A percentile compares a stretch with the other conserved stretches of the same genome.
These are phyloP conservation scores for Prionailurus bengalensis DNA, from an alignment of 2,113 vertebrate genomes.

Conservation along the genomic window DNA sequence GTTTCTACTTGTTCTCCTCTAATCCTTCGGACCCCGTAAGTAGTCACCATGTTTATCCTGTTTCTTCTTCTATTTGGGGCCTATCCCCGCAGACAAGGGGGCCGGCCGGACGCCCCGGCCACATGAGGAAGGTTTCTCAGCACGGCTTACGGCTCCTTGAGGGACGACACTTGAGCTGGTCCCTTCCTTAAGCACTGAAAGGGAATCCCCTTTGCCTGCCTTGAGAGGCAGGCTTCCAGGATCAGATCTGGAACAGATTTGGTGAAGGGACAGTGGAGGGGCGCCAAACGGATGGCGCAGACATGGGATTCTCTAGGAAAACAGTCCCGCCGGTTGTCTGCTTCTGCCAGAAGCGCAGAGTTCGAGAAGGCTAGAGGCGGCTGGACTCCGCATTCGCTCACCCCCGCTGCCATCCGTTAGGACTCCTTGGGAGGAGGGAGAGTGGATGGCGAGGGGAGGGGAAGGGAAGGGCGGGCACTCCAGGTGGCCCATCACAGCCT, in stretches of 20 bases:
- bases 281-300: background rate
- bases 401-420: background rate
- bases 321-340: background rate
- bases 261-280: background rate
- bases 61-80: background rate
- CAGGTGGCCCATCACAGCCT: accelerated
- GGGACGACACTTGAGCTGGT: background rate
- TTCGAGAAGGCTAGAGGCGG: background rate
- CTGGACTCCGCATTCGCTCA: accelerated
- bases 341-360: background rate
- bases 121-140: background rate
- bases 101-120: accelerated
- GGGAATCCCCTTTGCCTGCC: background rate
- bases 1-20: slow-evolving; percentile 97
- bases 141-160: background rate
- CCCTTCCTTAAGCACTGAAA: background rate
- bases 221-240: background rate
- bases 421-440: background rate
- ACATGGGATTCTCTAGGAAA: background rate
- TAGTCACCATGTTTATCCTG: slow-evolving; percentile 32
- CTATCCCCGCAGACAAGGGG: background rate
- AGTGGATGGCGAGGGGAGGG: accelerated
- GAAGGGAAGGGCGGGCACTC: accelerated
- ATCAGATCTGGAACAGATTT: background rate
- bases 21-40: slow-evolving; percentile 95